Percentiles rank a stretch among this genome's conserved stretches.
phyloP scores from a whole-genome alignment of 2,113 vertebrate species.

The Petrocephalus zakoni region DNA sequence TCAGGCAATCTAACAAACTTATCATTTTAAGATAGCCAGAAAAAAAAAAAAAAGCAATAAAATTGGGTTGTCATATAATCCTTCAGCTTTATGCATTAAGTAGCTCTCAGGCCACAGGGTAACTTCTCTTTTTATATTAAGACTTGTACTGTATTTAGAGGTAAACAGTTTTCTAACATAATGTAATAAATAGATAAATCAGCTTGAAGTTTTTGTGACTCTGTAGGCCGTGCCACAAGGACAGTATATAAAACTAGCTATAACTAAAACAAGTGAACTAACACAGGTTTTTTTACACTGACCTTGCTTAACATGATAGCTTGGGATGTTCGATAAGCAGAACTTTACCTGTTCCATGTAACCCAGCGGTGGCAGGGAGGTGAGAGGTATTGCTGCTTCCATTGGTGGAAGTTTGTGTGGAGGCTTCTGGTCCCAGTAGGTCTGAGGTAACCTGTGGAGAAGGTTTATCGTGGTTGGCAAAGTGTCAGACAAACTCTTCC shows the following conservation, averaged over 20 bases:
- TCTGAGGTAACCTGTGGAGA: conserved; percentile 68
- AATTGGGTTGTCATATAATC: neutral
- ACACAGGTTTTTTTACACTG: neutral
- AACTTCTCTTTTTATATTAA: neutral
- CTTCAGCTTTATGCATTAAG: neutral
- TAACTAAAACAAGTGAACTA: neutral
- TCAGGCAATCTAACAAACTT: neutral
- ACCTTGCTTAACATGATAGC: neutral
- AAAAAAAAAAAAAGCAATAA: neutral
- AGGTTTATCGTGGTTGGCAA: neutral
- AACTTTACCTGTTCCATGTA: conserved; percentile 84
- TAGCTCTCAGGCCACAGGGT: neutral
- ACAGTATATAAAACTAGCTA: neutral
- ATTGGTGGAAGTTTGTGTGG: conserved; percentile 81
- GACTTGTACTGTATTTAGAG: neutral
- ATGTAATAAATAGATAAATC: neutral
- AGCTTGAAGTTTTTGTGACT: neutral
- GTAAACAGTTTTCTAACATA: neutral
- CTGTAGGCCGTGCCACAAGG: neutral
- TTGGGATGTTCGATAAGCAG: neutral
- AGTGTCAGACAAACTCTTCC: neutral
- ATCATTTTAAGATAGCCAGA: neutral
- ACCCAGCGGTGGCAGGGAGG: conserved; percentile 78
- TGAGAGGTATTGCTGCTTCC: conserved; percentile 71
- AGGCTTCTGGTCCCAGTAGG: conserved; percentile 77